These are phyloP conservation scores for Coelinius sp. DNA, from an alignment of 2,888 invertebrate species.

Conservation along the genomic window DNA sequence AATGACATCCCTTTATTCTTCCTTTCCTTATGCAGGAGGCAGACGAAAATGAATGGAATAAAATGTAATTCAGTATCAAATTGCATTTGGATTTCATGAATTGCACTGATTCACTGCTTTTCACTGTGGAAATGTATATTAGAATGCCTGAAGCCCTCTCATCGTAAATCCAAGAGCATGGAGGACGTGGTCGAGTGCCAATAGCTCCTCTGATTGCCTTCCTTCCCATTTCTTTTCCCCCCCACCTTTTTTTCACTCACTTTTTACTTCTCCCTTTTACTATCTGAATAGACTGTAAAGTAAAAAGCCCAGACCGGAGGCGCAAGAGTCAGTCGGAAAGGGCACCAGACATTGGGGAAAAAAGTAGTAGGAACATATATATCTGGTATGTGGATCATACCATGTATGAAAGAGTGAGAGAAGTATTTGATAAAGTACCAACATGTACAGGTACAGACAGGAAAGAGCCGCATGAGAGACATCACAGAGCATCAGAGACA, in stretches of 20 bases:
- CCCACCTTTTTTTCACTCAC: constrained; percentile 23
- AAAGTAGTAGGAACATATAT: constrained; percentile 7
- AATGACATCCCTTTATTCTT: background rate
- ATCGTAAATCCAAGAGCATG: constrained; percentile 15
- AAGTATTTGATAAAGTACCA: constrained; percentile 45
- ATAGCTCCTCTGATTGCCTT: constrained; percentile 48
- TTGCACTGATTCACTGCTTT: background rate
- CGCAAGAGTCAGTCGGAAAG: constrained; percentile 16
- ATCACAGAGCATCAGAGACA: constrained; percentile 21
- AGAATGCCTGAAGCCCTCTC: background rate
- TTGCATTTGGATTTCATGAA: constrained; percentile 2
- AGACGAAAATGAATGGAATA: background rate
- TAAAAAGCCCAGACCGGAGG: constrained; percentile 25
- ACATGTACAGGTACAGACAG: constrained; percentile 2
- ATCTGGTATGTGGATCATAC: background rate
- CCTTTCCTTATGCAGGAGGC: background rate
- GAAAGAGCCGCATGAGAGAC: constrained; percentile 23
- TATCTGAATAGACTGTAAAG: constrained; percentile 32
- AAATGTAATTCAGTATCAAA: background rate
- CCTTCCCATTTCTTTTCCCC: constrained; percentile 21
- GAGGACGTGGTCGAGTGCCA: constrained; percentile 37
- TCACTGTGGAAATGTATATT: background rate
- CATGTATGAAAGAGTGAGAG: constrained; percentile 28
- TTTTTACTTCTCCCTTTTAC: constrained; percentile 13
- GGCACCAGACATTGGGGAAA: constrained; percentile 3